Conservation (phyloP, 2,888 invertebrate genomes). For the Tiliacea aurago region DNA sequence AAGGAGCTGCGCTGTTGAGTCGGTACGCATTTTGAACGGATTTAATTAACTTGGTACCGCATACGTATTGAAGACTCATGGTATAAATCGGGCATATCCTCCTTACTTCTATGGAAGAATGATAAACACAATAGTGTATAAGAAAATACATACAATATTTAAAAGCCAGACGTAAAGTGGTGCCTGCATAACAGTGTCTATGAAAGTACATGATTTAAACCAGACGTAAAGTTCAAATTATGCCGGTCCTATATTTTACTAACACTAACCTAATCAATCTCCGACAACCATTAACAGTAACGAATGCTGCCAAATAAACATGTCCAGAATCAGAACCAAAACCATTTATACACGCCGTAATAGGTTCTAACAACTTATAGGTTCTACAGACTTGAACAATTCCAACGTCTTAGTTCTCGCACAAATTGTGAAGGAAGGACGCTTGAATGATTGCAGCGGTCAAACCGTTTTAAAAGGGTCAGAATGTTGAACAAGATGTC, state of each 20-base stretch:
- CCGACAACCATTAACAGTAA: background rate
- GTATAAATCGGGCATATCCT: background rate
- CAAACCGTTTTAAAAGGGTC: slow-evolving; percentile 24
- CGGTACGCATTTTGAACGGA: too few species aligned
- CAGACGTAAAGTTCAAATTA: background rate
- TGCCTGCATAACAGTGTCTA: background rate
- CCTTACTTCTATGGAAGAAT: background rate
- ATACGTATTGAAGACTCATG: background rate
- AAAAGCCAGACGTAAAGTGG: background rate
- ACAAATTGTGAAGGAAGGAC: slow-evolving; percentile 32
- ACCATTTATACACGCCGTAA: background rate
- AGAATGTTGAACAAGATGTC: slow-evolving; percentile 31
- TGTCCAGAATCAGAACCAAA: background rate
- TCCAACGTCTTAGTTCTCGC: slow-evolving; percentile 6
- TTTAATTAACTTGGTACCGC: background rate
- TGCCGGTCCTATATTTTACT: background rate
- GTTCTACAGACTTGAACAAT: slow-evolving; percentile 6
- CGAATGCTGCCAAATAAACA: background rate
- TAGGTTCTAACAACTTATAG: background rate
- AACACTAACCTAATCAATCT: background rate
- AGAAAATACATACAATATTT: background rate
- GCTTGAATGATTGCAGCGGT: slow-evolving; percentile 28
- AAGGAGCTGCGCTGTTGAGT: too few species aligned
- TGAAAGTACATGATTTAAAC: background rate
- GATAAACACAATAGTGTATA: background rate